Evolutionary conservation across 2,113 vertebrate genomes (phyloP), one percentile per base, ranked within the genome.

Genomic region (Strix uralensis): DNA sequence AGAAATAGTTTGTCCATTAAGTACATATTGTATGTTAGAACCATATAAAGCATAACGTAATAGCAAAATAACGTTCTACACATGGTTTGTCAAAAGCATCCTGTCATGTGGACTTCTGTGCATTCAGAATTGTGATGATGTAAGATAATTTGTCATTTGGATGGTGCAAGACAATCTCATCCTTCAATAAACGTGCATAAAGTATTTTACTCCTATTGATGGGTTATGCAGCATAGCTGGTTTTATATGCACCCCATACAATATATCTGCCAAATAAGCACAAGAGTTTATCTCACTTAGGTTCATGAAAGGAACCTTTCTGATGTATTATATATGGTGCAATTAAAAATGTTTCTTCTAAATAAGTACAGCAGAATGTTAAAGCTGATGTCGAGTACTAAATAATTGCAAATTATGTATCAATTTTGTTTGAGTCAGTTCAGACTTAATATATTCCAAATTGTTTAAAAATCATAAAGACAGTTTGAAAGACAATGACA

Each of bases 41-140:
- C 86, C 83, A 85, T 85, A 49, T 67, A 95, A 74, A 95, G 21
- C 30, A 86, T 81, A 90, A 83, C 3, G 0, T 88, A 51, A 47
- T 77, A 86, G 84, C 62, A 93, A 85, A 95, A 66, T 62, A 70
- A 38, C 29, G 13, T 95, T 86, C 83, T 86, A 65, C 81, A 55
- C 65, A 44, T 84, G 54, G 44, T 94, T 90, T 89, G 85, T 94
- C 87, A 63, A 91, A 96, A 92, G 54, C 92, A 92, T 92, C 83
- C 81, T 95, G 84, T 96, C 91, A 34, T 19, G 85, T 97, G 95
- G 88, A 93, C 54, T 87, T 93, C 38, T 83, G 81, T 96, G 92
- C 90, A 91, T 92, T 87, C 92, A 59, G 29, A 92, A 84, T 94
- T 97, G 92, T 97, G 96, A 95, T 96, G 81, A 96, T 96, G 94